Percentiles rank a stretch among this genome's conserved stretches.
Evolutionary conservation across 2,888 invertebrate species (phyloP).

Genomic region (Ormyrus labotus): DNA sequence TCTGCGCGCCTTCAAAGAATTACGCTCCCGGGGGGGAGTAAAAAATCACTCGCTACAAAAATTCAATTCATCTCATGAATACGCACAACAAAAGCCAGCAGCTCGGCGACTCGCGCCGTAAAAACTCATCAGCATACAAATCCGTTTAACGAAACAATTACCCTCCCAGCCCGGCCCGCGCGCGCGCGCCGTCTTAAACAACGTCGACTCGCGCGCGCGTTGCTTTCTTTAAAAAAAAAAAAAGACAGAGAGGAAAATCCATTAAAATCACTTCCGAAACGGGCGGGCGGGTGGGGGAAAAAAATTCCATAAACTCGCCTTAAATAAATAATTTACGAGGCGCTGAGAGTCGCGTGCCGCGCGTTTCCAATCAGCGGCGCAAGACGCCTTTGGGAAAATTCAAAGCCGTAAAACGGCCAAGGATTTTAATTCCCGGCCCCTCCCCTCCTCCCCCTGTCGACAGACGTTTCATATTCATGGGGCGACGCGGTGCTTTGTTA

Average conservation of each 20-base stretch:
- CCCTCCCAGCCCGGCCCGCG: too few species aligned
- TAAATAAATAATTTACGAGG: slow-evolving; percentile 21
- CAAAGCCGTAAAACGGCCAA: slow-evolving; percentile 3
- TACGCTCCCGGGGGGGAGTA: too few species aligned
- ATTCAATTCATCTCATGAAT: background rate
- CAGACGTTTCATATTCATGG: slow-evolving; percentile 64
- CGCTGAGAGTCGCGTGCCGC: background rate
- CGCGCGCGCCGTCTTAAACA: too few species aligned
- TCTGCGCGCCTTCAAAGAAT: too few species aligned
- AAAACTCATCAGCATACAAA: background rate
- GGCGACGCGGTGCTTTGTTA: slow-evolving; percentile 60
- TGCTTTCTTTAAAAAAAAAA: too few species aligned
- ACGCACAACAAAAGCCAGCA: background rate
- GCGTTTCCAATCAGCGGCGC: background rate
- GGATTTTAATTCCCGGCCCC: slow-evolving; percentile 38
- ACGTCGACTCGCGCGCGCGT: too few species aligned
- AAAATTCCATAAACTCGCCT: too few species aligned
- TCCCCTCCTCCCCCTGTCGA: background rate
- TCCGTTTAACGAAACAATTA: background rate
- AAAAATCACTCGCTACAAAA: too few species aligned
- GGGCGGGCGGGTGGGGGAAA: too few species aligned
- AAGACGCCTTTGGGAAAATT: slow-evolving; percentile 7
- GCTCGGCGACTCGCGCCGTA: background rate
- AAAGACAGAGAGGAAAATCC: too few species aligned
- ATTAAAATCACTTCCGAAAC: too few species aligned